Evolutionary conservation across 2,113 vertebrate genomes (phyloP).

Genomic region (Camelus bactrianus): DNA sequence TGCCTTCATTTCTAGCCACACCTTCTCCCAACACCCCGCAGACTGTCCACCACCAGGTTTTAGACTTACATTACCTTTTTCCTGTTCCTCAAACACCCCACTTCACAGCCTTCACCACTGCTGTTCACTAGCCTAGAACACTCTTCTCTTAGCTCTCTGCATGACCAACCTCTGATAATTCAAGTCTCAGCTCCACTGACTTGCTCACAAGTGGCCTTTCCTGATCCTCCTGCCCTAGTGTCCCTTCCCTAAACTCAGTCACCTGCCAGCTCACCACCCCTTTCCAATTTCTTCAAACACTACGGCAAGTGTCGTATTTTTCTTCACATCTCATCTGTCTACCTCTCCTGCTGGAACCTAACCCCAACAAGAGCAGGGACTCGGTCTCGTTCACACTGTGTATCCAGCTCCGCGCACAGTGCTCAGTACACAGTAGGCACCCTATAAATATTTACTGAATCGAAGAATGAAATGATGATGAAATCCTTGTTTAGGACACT

Average conservation of each 20-base stretch:
- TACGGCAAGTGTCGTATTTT: not conserved
- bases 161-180: not conserved
- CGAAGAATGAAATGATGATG: not conserved
- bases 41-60: not conserved
- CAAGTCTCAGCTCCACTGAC: not conserved
- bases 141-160: not conserved
- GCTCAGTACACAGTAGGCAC: not conserved
- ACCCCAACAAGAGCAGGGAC: not conserved
- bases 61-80: not conserved
- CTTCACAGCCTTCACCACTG: not conserved
- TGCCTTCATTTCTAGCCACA: not conserved
- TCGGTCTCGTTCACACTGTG: not conserved
- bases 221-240: not conserved
- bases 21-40: not conserved
- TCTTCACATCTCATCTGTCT: not conserved
- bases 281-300: slow-evolving; percentile 21
- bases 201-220: not conserved
- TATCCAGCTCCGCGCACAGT: not conserved
- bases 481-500: not conserved
- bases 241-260: not conserved
- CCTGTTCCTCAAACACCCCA: not conserved
- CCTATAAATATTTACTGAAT: not conserved
- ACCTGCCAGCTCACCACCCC: not conserved
- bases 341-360: not conserved
- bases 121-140: not conserved